Percentiles rank a stretch among this genome's conserved stretches.
Evolutionary conservation across 2,113 vertebrate genomes (phyloP).

Genomic region (Sapayoa aenigma): DNA sequence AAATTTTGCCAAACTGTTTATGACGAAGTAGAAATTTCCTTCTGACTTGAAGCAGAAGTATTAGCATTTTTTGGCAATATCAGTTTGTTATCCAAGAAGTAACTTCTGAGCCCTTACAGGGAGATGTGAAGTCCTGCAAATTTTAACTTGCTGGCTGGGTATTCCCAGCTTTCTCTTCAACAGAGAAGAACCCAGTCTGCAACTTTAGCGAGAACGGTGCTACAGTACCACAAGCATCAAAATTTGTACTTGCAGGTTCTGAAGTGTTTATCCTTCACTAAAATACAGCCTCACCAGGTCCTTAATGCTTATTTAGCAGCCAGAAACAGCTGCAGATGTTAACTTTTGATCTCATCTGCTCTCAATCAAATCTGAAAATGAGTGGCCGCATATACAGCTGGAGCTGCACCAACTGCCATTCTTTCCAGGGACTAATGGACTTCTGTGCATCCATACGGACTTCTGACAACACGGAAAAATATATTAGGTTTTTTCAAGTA

Average conservation of each 20-base stretch:
- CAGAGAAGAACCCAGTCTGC: neutral
- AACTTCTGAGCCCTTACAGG: neutral
- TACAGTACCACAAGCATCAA: neutral
- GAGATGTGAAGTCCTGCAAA: neutral
- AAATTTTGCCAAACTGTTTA: neutral
- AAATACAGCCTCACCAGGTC: neutral
- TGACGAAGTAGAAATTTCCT: neutral
- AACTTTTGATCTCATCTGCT: slow-evolving; percentile 52
- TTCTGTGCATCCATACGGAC: neutral
- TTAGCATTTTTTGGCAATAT: neutral
- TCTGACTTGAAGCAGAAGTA: neutral
- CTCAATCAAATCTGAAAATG: slow-evolving; percentile 29
- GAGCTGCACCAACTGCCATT: neutral
- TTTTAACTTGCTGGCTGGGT: neutral
- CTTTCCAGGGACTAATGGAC: neutral
- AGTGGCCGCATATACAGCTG: neutral
- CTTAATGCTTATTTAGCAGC: slow-evolving; percentile 12
- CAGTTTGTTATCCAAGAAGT: neutral
- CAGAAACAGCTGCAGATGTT: slow-evolving; percentile 39
- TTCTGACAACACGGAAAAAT: neutral
- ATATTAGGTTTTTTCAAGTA: neutral
- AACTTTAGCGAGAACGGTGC: neutral
- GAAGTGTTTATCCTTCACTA: neutral
- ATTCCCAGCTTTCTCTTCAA: neutral
- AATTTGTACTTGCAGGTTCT: neutral